These are phyloP conservation scores for Hyperopisus bebe DNA, from an alignment of 2,113 vertebrate species.

Conservation along the genomic window DNA sequence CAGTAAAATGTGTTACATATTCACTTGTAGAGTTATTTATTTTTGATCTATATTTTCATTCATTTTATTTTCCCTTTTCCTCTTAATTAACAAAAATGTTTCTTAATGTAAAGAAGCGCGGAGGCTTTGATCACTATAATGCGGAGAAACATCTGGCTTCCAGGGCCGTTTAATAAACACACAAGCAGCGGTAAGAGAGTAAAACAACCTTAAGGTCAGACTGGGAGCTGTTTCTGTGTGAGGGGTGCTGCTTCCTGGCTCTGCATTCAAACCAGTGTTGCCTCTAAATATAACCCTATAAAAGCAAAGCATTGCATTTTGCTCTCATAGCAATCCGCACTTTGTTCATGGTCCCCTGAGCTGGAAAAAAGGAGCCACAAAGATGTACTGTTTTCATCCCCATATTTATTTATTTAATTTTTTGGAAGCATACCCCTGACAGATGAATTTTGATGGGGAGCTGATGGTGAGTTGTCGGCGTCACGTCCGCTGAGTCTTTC, in stretches of 20 bases:
- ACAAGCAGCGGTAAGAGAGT: not conserved
- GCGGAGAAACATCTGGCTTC: not conserved
- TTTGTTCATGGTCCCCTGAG: conserved; percentile 9
- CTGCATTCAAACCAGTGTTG: not conserved
- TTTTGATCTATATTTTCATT: not conserved
- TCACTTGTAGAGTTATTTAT: not conserved
- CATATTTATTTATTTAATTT: not conserved
- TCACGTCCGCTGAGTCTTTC: not conserved
- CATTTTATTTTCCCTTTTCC: not conserved
- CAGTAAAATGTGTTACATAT: not conserved
- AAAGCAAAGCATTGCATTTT: not conserved
- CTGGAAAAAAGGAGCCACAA: not conserved
- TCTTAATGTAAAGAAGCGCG: not conserved
- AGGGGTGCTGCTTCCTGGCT: not conserved
- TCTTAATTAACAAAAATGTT: not conserved
- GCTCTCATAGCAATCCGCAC: not conserved
- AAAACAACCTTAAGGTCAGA: not conserved
- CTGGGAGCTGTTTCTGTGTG: not conserved
- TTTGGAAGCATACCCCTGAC: not conserved
- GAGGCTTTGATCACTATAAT: not conserved
- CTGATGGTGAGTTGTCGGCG: not conserved
- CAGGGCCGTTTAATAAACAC: not conserved
- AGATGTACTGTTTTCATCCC: not conserved
- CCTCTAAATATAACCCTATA: conserved; percentile 5
- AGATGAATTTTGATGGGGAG: conserved; percentile 6